Conservation (phyloP, 2,797 vertebrate species). For the Acridotheres tristis region DNA sequence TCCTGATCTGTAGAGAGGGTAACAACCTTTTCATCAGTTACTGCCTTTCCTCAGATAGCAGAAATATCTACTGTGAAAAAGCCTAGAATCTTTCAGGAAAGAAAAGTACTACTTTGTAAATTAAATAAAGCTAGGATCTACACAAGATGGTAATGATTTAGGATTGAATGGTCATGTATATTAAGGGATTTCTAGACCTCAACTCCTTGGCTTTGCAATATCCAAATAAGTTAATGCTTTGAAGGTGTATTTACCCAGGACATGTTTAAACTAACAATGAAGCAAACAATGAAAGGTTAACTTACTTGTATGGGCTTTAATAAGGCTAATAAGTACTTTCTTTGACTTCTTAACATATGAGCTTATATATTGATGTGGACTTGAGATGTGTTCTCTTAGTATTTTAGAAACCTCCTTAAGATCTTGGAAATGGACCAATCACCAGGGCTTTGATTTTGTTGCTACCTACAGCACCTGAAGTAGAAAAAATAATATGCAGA, state of each 20-base stretch:
- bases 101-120: neutral
- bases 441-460: neutral
- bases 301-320: conserved; percentile 10
- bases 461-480: neutral
- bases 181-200: neutral
- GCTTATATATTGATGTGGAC: neutral
- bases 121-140: neutral
- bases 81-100: neutral
- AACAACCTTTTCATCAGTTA: neutral
- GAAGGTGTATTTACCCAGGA: neutral
- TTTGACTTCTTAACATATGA: conserved; percentile 13
- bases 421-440: neutral
- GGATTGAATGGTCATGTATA: neutral
- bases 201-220: neutral
- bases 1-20: neutral
- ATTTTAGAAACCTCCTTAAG: neutral
- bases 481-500: neutral
- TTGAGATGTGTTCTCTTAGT: neutral
- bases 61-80: neutral
- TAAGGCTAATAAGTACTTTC: neutral
- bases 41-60: neutral
- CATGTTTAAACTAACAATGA: neutral
- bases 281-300: conserved; percentile 1
- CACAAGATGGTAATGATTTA: neutral
- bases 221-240: neutral